Conservation (phyloP, 1,140 invertebrate genomes). For the Leptestheria dahalacensis region DNA sequence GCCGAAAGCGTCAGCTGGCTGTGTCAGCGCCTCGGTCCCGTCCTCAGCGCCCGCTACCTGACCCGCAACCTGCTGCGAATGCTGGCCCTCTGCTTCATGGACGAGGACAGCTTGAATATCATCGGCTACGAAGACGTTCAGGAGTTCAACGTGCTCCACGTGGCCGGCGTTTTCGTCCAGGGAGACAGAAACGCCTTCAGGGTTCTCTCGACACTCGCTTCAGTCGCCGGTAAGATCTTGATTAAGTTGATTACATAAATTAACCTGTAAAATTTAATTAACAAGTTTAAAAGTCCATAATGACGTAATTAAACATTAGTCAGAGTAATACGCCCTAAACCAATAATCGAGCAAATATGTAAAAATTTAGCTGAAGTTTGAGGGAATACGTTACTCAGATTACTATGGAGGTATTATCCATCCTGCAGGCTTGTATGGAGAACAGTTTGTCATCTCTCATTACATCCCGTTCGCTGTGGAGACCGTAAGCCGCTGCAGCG, state of each 20-base stretch:
- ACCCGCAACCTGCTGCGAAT: constrained; percentile 84
- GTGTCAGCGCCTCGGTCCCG: constrained; percentile 81
- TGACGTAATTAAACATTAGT: too few relatives aligned
- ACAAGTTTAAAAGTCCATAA: too few relatives aligned
- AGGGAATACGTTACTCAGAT: too few relatives aligned
- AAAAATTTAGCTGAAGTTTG: too few relatives aligned
- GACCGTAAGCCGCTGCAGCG: constrained; percentile 26
- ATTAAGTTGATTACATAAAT: neutral
- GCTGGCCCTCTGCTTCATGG: constrained; percentile 82
- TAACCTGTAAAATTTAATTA: neutral
- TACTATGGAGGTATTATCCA: too few relatives aligned
- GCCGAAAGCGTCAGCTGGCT: constrained; percentile 82
- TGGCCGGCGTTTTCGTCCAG: constrained; percentile 25
- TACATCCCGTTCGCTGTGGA: constrained; percentile 87
- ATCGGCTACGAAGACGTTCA: neutral
- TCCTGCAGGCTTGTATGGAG: constrained; percentile 75
- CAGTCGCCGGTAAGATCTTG: constrained; percentile 49
- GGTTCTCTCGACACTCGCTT: constrained; percentile 72
- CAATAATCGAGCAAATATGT: too few relatives aligned
- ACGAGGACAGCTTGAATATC: constrained; percentile 38
- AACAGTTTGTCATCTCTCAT: constrained; percentile 83
- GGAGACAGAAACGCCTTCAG: constrained; percentile 70
- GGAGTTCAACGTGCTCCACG: constrained; percentile 2
- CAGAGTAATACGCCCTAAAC: too few relatives aligned
- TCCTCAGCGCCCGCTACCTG: constrained; percentile 76